Evolutionary conservation across 1,140 invertebrate species (phyloP), one percentile per base, ranked within the genome.

Genomic region (Eriosoma lanigerum): DNA sequence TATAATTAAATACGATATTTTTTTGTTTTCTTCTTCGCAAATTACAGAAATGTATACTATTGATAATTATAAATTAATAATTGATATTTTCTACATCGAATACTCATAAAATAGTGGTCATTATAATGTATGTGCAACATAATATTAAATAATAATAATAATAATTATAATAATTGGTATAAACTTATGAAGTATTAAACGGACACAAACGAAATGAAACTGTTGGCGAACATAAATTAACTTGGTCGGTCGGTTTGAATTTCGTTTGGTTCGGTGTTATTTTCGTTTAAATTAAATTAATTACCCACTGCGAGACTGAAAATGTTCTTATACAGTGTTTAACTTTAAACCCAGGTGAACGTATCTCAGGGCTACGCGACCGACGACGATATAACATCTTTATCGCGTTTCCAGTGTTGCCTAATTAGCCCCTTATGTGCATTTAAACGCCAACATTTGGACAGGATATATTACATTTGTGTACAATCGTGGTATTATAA

Each of bases 391-490:
- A 26, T 26, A 19, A 62, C 60, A 38, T 64, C 19, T 64, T 64
- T 64, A 64, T 64, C 26, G 60, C 60, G 29, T 64, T 64, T 64
- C 17, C 19, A 64, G 60, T 38, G 32, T 64, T 64, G 29, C 29
- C 60, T 64, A 64, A 64, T 64, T 64, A 64, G 15, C 29, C 60
- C 60, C 60, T 29, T 64, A 32, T 32, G 60, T 38, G 10, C 60
- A n/a, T 64, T 64, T 64, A 64, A 32, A 64, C 29, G 60, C 15
- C 19, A 64, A 3, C 29, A n/a, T 64, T 64, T 13, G 60, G 29
- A n/a, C 8, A 38, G 24, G 15, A 62, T 62, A 26, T 29, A 62
- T 62, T 19, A 24, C n/a, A n/a, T 19, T 3, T 24, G 32, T 8
- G 32, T 38, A 38, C 32, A 3, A 4, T 8, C 32, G 32, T 38